A percentile compares a stretch with the other conserved stretches of the same genome.
phyloP scores from a whole-genome alignment of 2,113 vertebrate genomes.

The Tautogolabrus adspersus region DNA sequence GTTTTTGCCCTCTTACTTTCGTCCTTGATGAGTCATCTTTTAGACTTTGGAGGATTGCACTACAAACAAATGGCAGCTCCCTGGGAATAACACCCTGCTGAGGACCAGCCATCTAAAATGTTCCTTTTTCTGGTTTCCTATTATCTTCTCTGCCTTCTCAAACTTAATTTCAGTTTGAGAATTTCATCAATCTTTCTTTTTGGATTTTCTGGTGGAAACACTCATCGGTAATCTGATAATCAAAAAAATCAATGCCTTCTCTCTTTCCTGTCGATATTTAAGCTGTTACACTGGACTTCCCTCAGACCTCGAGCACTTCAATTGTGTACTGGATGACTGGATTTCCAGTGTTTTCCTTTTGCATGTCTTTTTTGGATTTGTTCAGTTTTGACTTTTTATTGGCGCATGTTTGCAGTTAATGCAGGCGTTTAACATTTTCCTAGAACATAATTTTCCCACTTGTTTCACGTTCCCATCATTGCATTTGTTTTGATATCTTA shows the following conservation, averaged over 20 bases:
- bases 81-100: slow-evolving; percentile 40
- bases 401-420: neutral
- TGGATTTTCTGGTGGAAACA: neutral
- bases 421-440: no score
- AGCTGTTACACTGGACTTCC: neutral
- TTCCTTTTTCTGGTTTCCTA: slow-evolving; percentile 23
- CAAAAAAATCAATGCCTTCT: neutral
- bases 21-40: slow-evolving; percentile 66
- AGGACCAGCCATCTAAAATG: slow-evolving; percentile 48
- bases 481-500: no score
- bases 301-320: neutral
- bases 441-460: no score
- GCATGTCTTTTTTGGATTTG: neutral
- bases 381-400: neutral
- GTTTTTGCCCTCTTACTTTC: slow-evolving; percentile 51
- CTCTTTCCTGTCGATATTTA: no score
- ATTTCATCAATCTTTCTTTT: slow-evolving; percentile 1
- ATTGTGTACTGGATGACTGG: neutral
- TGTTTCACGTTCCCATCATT: no score
- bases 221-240: no score
- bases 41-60: slow-evolving; percentile 47
- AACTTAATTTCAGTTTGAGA: slow-evolving; percentile 30
- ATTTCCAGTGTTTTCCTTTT: neutral
- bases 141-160: slow-evolving; percentile 7
- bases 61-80: slow-evolving; percentile 41